Conservation (phyloP, 2,797 vertebrate genomes). For the Coccyzus lansbergi region DNA sequence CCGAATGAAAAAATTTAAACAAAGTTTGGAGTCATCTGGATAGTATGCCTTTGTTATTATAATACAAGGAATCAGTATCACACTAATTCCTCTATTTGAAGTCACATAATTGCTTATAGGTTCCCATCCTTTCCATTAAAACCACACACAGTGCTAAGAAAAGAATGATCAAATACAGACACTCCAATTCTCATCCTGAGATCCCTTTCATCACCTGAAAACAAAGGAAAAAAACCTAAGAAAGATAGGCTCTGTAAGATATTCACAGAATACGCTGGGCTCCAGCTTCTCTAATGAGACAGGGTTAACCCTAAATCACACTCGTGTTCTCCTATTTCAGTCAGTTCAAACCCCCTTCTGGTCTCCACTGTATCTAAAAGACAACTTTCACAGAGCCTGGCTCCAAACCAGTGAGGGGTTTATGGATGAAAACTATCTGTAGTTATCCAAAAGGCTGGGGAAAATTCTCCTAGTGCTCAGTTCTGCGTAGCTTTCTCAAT, state of each 20-base stretch:
- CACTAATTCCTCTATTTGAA: not conserved
- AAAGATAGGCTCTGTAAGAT: not conserved
- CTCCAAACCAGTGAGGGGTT: not conserved
- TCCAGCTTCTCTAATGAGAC: not conserved
- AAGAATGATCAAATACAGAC: not conserved
- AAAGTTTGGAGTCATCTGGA: conserved; percentile 27
- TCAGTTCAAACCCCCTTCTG: not conserved
- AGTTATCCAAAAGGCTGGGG: not conserved
- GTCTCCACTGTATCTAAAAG: not conserved
- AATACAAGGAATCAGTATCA: not conserved
- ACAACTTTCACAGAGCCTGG: not conserved
- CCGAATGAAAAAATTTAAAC: not conserved
- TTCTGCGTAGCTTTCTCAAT: not conserved
- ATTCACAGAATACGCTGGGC: not conserved
- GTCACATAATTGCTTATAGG: not conserved
- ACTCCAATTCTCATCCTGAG: not conserved
- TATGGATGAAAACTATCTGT: not conserved
- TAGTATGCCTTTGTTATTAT: conserved; percentile 22
- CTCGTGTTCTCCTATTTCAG: not conserved
- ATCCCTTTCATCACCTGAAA: not conserved
- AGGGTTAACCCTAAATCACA: not conserved
- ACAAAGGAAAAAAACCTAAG: not conserved
- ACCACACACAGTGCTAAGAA: not conserved
- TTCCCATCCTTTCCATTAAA: not conserved
- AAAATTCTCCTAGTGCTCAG: not conserved